Base-by-base conservation (phyloP, 2,888 invertebrate species). In the Hecatera dysodea region DNA sequence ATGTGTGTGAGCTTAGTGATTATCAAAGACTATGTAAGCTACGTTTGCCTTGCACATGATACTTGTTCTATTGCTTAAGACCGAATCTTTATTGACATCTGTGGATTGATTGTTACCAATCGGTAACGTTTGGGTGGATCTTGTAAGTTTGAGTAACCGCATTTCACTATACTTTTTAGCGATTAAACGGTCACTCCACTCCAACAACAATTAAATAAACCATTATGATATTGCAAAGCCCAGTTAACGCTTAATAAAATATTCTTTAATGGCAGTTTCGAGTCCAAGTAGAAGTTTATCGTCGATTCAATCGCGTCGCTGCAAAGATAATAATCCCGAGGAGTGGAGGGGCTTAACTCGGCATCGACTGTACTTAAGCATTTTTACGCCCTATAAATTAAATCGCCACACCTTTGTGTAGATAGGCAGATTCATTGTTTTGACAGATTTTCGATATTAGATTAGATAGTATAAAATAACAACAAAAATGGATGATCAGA, bases 231-330 rank as follows among this genome's bases (percentile, higher is more conserved):
- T 56, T 61, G n/a, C 79, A 74, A 56, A 59, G 42, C 52, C 63
- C 67, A 67, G 75, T 83, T 78, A 77, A 73, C 76, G 77, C 65
- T 83, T 78, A 56, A 74, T 83, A 82, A 86, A 86, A 84, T 84
- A 84, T 83, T 72, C 68, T 80, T 74, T 80, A 82, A 83, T 83
- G 80, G 81, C 83, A 85, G 80, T 87, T 85, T 83, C 79, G 71
- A 81, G 79, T 80, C 78, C 73, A 75, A 78, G 78, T 80, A 79
- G 81, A 85, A 85, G 83, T 87, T 87, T 86, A 88, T 88, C 86
- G 83, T 76, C 81, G 81, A 86, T 86, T 83, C 82, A 80, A 87
- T 89, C 87, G 78, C 82, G 78, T 73, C 74, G 81, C 80, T 84
- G 81, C 80, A 74, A 76, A 86, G 84, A 86, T 85, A 83, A 85